Evolutionary conservation across 1,140 invertebrate species (phyloP).

Genomic region (Cyclina sinensis): DNA sequence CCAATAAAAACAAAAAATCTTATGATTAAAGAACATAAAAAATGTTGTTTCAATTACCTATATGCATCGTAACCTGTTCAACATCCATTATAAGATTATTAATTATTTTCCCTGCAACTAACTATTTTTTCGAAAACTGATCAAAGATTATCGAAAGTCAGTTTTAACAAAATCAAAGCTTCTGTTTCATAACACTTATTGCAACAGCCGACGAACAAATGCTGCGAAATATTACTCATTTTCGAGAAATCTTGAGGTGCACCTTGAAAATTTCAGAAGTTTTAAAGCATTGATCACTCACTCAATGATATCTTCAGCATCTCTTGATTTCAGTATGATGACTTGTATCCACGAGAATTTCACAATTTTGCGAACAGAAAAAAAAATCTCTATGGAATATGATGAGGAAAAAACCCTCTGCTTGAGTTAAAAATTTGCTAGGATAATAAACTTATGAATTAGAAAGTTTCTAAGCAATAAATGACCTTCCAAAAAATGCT

Average conservation of each 20-base stretch:
- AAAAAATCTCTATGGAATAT: not conserved
- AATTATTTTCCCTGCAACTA: too few species aligned
- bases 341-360: not conserved
- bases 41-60: slow-evolving; percentile 14
- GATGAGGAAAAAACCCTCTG: too few species aligned
- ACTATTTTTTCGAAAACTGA: not conserved
- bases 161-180: too few species aligned
- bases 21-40: not conserved
- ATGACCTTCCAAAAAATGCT: not conserved
- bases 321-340: not conserved
- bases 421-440: not conserved
- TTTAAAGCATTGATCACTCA: slow-evolving; percentile 23
- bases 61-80: not conserved
- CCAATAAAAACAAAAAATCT: too few species aligned
- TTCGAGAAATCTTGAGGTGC: not conserved
- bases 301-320: slow-evolving; percentile 38
- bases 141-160: too few species aligned
- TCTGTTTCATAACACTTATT: too few species aligned
- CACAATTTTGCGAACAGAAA: slow-evolving; percentile 1
- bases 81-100: not conserved
- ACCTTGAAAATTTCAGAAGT: slow-evolving; percentile 26
- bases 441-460: not conserved
- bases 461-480: not conserved
- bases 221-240: slow-evolving; percentile 41
- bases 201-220: not conserved